Evolutionary conservation across 2,113 vertebrate genomes (phyloP).

Genomic region (Orycteropus afer): DNA sequence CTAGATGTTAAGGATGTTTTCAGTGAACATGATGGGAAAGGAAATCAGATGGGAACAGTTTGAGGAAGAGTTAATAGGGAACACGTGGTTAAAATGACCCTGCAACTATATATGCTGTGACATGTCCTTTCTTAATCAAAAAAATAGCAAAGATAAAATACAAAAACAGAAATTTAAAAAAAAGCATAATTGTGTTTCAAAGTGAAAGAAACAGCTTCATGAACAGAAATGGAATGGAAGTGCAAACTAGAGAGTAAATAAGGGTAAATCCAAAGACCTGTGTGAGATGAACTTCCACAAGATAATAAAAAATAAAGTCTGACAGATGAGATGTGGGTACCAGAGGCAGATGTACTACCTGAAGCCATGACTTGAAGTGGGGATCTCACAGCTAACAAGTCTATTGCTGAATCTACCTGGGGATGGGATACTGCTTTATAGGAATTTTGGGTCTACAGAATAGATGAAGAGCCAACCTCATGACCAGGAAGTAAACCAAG

Average conservation of each 20-base stretch:
- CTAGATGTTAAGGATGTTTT: not conserved
- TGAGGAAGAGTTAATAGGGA: conserved; percentile 9
- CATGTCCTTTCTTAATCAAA: not conserved
- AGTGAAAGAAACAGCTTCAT: not conserved
- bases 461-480: not conserved
- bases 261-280: not conserved
- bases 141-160: not conserved
- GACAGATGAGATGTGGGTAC: not conserved
- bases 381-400: not conserved
- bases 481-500: not conserved
- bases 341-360: not conserved
- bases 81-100: not conserved
- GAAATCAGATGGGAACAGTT: not conserved
- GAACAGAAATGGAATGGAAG: not conserved
- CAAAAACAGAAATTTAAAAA: not conserved
- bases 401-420: not conserved
- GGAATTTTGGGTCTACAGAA: not conserved
- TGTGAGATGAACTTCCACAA: not conserved
- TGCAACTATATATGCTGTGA: not conserved
- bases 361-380: not conserved
- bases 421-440: not conserved
- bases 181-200: not conserved
- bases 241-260: not conserved
- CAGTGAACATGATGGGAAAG: not conserved
- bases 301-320: not conserved